These are phyloP conservation scores for Allolobophora icterica DNA, from an alignment of 2,888 invertebrate species.

Conservation along the genomic window DNA sequence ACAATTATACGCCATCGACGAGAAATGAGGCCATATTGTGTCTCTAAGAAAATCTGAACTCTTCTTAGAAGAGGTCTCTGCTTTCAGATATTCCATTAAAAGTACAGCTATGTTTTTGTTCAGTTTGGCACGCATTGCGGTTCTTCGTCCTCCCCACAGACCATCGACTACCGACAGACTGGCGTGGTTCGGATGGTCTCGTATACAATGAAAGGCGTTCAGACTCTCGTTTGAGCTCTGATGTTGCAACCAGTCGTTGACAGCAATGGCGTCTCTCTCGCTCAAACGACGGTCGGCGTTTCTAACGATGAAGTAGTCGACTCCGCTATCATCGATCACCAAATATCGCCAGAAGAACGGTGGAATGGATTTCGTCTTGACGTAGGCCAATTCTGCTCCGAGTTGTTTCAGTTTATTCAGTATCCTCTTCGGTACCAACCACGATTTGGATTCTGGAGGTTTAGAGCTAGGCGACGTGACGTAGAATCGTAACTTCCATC, in stretches of 20 bases:
- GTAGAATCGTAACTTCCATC: conserved; percentile 44
- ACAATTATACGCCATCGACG: conserved; percentile 35
- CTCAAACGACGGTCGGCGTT: conserved; percentile 33
- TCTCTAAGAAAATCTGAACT: conserved; percentile 34
- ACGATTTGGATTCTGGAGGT: neutral
- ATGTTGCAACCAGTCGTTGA: conserved; percentile 33
- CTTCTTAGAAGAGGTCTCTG: neutral
- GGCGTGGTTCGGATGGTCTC: conserved; percentile 44
- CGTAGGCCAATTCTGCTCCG: conserved; percentile 1
- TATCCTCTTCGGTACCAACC: conserved; percentile 12
- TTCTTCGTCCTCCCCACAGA: conserved; percentile 42
- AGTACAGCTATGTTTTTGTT: neutral
- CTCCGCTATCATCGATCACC: conserved; percentile 35
- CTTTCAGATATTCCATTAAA: neutral
- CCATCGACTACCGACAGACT: conserved; percentile 39
- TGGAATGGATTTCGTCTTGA: neutral
- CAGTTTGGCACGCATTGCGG: neutral
- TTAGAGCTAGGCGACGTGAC: neutral
- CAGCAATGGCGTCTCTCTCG: conserved; percentile 33
- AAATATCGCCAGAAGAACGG: conserved; percentile 40
- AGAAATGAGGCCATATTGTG: conserved; percentile 41
- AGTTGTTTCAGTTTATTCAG: conserved; percentile 12
- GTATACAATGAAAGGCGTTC: conserved; percentile 42
- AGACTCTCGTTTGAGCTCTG: neutral
- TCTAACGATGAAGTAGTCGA: conserved; percentile 38